Percentiles rank a stretch among this genome's conserved stretches.
Conservation (phyloP, 2,113 vertebrate species). For the Urocitellus parryii region DNA sequence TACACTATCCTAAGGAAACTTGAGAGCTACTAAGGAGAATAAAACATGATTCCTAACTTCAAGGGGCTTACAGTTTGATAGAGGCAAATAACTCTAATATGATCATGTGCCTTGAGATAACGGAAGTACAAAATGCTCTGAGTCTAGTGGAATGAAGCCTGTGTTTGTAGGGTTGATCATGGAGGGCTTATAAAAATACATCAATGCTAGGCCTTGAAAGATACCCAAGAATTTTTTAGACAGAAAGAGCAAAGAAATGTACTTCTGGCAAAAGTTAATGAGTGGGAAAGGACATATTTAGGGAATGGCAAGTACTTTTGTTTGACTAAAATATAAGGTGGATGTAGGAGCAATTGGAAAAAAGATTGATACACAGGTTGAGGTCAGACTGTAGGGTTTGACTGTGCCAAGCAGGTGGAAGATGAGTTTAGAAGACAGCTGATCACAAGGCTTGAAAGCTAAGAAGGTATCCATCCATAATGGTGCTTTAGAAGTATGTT, state of each 20-base stretch:
- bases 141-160: neutral
- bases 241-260: neutral
- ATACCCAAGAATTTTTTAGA: neutral
- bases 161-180: neutral
- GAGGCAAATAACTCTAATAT: slow-evolving; percentile 20
- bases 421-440: neutral
- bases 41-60: slow-evolving; percentile 25
- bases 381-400: neutral
- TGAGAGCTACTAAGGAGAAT: slow-evolving; percentile 13
- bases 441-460: neutral
- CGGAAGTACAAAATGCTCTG: neutral
- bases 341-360: neutral
- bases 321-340: neutral
- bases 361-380: neutral
- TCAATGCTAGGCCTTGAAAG: neutral
- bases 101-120: neutral
- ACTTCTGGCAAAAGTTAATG: neutral
- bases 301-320: neutral
- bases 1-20: neutral
- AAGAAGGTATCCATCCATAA: neutral
- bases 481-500: neutral
- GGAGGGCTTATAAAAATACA: slow-evolving; percentile 6
- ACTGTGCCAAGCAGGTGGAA: neutral
- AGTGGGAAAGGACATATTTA: neutral
- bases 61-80: neutral